Base-by-base conservation (phyloP, 2,888 invertebrate species). In the Craniophora ligustri region DNA sequence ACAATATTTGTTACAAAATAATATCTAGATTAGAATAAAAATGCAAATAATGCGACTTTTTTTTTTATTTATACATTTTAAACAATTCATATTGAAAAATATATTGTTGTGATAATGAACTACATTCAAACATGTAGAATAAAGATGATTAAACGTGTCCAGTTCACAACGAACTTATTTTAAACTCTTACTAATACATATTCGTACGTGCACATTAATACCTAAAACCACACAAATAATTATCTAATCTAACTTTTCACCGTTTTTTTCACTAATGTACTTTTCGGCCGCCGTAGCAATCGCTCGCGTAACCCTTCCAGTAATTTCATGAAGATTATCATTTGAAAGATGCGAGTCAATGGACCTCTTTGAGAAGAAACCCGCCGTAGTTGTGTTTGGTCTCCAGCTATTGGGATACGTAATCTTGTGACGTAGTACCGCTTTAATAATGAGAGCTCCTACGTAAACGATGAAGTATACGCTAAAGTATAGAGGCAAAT, bases 401-500 rank as follows among this genome's bases (percentile, higher is more conserved):
- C 87, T 85, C 84, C 85, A 94, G 70, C 95, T 94, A 71, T 95
- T 94, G 14, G 94, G 94, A 72, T 95, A 94, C 11, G 94, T 93
- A 47, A 96, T 95, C 85, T 96, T 96, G 81, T 96, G 96, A 56
- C 96, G 94, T 26, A 96, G 93, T 26, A 96, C 94, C 3, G 96
- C 96, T 82, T 96, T 96, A 19, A 96, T 91, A 55, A 96, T 95
- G 18, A 96, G 89, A 13, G 96, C 95, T 2, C 95, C 95, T 0
- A 96, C 95, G 75, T 96, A 96, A 51, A 96, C 87, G 42, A 95
- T 94, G 67, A 95, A 95, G 71, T 95, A 96, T 10, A 96, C 95
- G 79, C 96, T 96, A 80, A 96, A 96, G 82, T 96, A 96, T 35
- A 96, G 84, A 0, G 96, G 96, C 59, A 96, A 90, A 78, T 96